Conservation (phyloP, 2,888 invertebrate species). For the Hemaris fuciformis region DNA sequence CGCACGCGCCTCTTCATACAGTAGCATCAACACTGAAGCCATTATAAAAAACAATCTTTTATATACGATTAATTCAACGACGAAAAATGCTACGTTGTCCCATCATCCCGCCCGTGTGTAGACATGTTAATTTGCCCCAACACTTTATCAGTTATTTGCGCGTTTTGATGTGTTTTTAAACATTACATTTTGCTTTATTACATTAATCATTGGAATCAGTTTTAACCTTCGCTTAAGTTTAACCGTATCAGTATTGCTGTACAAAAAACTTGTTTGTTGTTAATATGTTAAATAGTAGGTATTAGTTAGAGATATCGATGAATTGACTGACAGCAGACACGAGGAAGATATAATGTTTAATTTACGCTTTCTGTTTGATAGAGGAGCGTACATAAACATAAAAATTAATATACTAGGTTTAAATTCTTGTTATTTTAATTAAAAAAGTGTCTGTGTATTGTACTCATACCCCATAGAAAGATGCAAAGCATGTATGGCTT, state of each 20-base stretch:
- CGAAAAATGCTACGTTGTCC: neutral
- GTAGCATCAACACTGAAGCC: too few relatives aligned
- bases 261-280: constrained; percentile 10
- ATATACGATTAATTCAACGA: too few relatives aligned
- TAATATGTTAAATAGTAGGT: neutral
- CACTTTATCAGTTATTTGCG: constrained; percentile 4
- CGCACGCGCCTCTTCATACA: too few relatives aligned
- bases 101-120: neutral
- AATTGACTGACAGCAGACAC: neutral
- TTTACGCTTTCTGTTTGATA: too few relatives aligned
- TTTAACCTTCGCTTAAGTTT: constrained; percentile 13
- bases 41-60: too few relatives aligned
- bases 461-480: too few relatives aligned
- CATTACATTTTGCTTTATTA: neutral
- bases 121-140: neutral
- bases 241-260: constrained; percentile 1
- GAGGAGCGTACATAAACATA: too few relatives aligned
- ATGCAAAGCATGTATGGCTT: too few relatives aligned
- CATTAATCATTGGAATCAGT: constrained; percentile 12
- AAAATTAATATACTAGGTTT: too few relatives aligned
- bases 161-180: neutral
- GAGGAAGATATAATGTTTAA: neutral
- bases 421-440: too few relatives aligned
- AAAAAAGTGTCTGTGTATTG: too few relatives aligned
- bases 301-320: neutral